Base-by-base conservation (phyloP, 2,888 invertebrate genomes). In the Amphipyra berbera region DNA sequence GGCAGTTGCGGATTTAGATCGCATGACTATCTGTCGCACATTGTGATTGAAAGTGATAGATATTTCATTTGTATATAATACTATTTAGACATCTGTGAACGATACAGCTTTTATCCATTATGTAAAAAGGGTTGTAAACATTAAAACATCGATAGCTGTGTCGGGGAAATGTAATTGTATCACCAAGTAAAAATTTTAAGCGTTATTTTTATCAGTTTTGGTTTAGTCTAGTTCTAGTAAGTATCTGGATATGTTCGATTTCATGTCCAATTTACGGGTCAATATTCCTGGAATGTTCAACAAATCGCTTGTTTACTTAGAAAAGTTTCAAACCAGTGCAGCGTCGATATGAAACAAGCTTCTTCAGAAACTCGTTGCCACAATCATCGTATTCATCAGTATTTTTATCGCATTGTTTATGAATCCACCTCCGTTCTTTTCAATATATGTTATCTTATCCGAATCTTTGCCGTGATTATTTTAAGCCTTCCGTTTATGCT, bases 1-100 rank as follows among this genome's bases (percentile, higher is more conserved):
- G 73, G 64, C 70, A 69, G 70, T 77, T 76, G 76, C 73, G 41
- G 63, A 77, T 76, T 76, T 66, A 9, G 48, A 44, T 45, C 53
- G 13, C 38, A 54, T 13, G 30, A 49, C 35, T 73, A 73, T 68
- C 73, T 70, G 61, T 50, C 41, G 14, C 14, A 47, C 35, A 45
- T 14, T 40, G 30, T 55, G 30, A 46, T 54, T 61, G 41, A 59
- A 56, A 42, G 30, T 47, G 67, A 48, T 44, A 41, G 27, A 55
- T 55, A 63, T 33, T 68, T 30, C 38, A 38, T 46, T 27, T 54
- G n/a, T 15, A 13, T 48, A 27, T 45, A 45, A 45, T 37, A 5
- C 7, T 4, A 12, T 12, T 57, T 50, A 47, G 46, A 57, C 38
- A 8, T 38, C 21, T 8, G 38, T 8, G 21, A 33, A 49, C 8